Evolutionary conservation across 2,888 invertebrate species (phyloP), one percentile per base, ranked within the genome.

Genomic region (Cryptops parisi): DNA sequence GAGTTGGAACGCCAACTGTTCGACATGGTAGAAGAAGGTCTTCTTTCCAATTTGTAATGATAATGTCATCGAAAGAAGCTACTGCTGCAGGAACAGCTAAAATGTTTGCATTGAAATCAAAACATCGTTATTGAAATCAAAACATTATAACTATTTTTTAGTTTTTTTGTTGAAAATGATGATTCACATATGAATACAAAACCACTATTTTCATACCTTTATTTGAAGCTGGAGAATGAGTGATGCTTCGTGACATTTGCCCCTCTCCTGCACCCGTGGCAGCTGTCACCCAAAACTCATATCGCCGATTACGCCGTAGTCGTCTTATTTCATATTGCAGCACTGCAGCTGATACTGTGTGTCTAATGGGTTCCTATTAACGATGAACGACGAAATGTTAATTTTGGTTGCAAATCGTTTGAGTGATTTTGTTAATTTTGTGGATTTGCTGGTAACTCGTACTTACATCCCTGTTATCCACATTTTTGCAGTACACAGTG

Each of bases 401-500:
- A n/a, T n/a, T n/a, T n/a, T n/a, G n/a, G n/a, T n/a, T n/a, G n/a
- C n/a, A n/a, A n/a, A n/a, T n/a, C n/a, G n/a, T n/a, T n/a, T n/a
- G n/a, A n/a, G n/a, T n/a, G n/a, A n/a, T n/a, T n/a, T n/a, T n/a
- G n/a, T n/a, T n/a, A n/a, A n/a, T n/a, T n/a, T n/a, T n/a, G n/a
- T n/a, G n/a, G n/a, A n/a, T n/a, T n/a, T n/a, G n/a, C n/a, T 9
- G 6, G 17, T 19, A 46, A 46, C 5, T 46, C 19, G 6, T 12
- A 26, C 52, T 52, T 52, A 52, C 52, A 27, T 52, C 44, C 39
- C 44, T 25, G 25, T 25, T 49, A 38, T 60, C 58, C 19, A 53
- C 54, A 50, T 60, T 59, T 22, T 55, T 51, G 41, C 58, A 57
- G 58, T 66, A 68, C 26, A 71, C 58, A 22, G 63, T 64, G 57